These are phyloP conservation scores for Lepidochrysops patricia DNA, from an alignment of 2,888 invertebrate species.

Conservation along the genomic window DNA sequence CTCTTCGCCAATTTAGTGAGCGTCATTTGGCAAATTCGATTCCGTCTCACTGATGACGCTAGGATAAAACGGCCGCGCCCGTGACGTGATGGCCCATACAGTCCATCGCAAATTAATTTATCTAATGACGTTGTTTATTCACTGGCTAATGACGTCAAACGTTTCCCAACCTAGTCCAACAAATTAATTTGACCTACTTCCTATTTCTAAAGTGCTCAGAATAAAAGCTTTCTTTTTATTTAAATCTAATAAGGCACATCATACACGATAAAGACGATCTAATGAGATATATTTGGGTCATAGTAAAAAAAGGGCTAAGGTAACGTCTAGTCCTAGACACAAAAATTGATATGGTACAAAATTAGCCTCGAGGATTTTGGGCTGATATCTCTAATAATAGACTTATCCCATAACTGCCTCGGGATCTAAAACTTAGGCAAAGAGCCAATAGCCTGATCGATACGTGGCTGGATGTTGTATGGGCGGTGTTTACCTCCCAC, in stretches of 20 bases:
- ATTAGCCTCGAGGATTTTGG: not conserved
- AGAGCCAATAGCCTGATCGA: not conserved
- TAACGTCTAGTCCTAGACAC: too few relatives aligned
- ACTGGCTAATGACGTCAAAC: not conserved
- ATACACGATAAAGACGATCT: too few relatives aligned
- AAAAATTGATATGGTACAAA: too few relatives aligned
- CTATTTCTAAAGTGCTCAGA: not conserved
- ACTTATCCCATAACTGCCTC: not conserved
- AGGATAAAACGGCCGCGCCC: slow-evolving; percentile 63
- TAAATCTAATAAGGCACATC: too few relatives aligned
- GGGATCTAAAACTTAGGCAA: not conserved
- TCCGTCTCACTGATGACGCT: slow-evolving; percentile 53
- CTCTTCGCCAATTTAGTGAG: slow-evolving; percentile 62
- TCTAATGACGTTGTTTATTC: slow-evolving; percentile 44
- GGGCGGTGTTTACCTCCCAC: not conserved
- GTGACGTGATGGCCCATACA: slow-evolving; percentile 45
- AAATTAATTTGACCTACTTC: not conserved
- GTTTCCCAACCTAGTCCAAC: not conserved
- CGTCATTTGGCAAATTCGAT: slow-evolving; percentile 68
- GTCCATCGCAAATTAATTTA: slow-evolving; percentile 54
- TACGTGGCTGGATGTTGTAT: not conserved
- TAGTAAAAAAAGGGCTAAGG: too few relatives aligned
- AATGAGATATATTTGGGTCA: too few relatives aligned
- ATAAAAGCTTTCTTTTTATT: not conserved
- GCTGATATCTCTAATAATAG: not conserved